Conservation (phyloP, 2,888 invertebrate genomes). For the Celastrina argiolus region DNA sequence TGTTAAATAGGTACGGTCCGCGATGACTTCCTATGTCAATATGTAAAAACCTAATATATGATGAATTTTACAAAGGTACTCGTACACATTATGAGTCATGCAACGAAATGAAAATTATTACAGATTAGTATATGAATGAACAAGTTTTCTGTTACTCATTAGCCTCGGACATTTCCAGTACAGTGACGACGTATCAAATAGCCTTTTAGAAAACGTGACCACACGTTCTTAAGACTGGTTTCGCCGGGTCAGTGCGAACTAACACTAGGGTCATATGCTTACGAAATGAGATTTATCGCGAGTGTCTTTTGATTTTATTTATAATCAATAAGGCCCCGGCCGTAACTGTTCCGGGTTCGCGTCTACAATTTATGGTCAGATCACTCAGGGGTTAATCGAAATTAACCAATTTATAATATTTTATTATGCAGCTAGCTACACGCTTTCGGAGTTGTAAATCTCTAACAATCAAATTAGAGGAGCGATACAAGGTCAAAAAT, state of each 20-base stretch:
- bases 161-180: constrained; percentile 46
- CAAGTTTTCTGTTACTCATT: constrained; percentile 43
- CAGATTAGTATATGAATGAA: constrained; percentile 52
- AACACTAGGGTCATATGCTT: constrained; percentile 12
- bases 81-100: background rate
- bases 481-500: background rate
- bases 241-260: constrained; percentile 24
- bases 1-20: background rate
- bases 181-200: constrained; percentile 31
- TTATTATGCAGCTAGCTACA: background rate
- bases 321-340: background rate
- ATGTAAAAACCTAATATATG: background rate
- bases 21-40: background rate
- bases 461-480: background rate
- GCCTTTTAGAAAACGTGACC: constrained; percentile 37
- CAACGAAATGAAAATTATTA: background rate
- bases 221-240: constrained; percentile 30
- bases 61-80: background rate
- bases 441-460: background rate
- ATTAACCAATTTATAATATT: background rate
- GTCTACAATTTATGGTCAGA: constrained; percentile 4
- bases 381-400: constrained; percentile 3
- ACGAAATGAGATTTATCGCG: constrained; percentile 8
- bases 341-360: constrained; percentile 10
- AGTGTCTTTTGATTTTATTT: constrained; percentile 9